Conservation (phyloP, 2,113 vertebrate species). For the Ornithorhynchus anatinus region DNA sequence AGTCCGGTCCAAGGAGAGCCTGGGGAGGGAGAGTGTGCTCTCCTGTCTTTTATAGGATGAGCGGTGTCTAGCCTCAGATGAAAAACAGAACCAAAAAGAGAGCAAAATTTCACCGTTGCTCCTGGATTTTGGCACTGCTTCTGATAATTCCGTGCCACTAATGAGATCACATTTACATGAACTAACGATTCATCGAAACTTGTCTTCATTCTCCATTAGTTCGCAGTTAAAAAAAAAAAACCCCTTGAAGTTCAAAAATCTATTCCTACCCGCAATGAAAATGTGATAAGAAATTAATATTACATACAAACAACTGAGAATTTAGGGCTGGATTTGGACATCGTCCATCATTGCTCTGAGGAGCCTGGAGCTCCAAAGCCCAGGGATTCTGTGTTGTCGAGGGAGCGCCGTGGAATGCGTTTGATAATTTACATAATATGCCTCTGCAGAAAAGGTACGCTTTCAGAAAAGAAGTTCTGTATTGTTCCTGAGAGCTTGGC, state of each 20-base stretch:
- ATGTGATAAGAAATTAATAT: not conserved
- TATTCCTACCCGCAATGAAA: not conserved
- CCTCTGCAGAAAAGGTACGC: not conserved
- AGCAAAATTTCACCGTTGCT: constrained; percentile 3
- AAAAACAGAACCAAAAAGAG: not conserved
- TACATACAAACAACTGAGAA: not conserved
- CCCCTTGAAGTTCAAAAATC: not conserved
- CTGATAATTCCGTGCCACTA: not conserved
- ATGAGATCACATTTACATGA: not conserved
- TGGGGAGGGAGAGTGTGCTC: constrained; percentile 2
- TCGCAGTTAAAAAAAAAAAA: not conserved
- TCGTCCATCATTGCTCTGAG: not conserved
- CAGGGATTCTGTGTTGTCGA: not conserved
- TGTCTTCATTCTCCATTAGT: not conserved
- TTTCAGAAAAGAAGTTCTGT: not conserved
- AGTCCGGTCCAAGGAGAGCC: constrained; percentile 11
- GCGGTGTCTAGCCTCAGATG: not conserved
- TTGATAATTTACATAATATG: not conserved
- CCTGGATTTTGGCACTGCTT: not conserved
- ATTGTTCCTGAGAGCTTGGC: not conserved
- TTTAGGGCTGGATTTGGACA: not conserved
- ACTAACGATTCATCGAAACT: not conserved
- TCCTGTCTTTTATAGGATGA: not conserved
- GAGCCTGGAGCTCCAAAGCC: not conserved
- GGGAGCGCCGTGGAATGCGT: not conserved